phyloP scores from a whole-genome alignment of 2,113 vertebrate species.

The Pogonocichla stellata region DNA sequence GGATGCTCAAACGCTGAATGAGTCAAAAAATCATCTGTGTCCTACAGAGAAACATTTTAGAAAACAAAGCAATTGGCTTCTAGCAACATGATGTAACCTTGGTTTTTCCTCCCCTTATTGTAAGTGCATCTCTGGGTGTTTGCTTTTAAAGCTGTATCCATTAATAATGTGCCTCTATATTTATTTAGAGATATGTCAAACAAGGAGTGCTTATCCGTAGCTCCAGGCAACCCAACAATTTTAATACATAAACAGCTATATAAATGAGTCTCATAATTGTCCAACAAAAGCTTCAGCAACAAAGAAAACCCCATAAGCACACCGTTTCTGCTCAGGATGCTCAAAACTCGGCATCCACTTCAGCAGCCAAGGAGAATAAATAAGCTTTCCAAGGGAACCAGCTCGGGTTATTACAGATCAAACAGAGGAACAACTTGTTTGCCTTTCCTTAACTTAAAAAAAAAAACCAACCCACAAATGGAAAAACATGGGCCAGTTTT shows the following conservation, averaged over 20 bases:
- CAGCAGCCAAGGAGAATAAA: slow-evolving; percentile 43
- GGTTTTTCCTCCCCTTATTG: slow-evolving; percentile 59
- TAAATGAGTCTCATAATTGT: slow-evolving; percentile 28
- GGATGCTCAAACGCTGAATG: slow-evolving; percentile 50
- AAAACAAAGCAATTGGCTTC: slow-evolving; percentile 65
- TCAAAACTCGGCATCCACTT: not conserved
- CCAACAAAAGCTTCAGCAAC: slow-evolving; percentile 28
- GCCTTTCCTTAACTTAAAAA: slow-evolving; percentile 7
- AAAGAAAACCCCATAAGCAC: slow-evolving; percentile 23
- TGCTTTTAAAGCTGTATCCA: slow-evolving; percentile 61
- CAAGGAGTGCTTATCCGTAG: slow-evolving; percentile 30
- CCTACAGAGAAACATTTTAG: slow-evolving; percentile 49
- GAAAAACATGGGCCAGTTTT: slow-evolving; percentile 37
- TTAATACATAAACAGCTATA: slow-evolving; percentile 48
- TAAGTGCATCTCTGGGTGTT: slow-evolving; percentile 56
- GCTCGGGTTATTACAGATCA: slow-evolving; percentile 47
- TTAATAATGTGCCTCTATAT: slow-evolving; percentile 53
- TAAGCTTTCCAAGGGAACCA: slow-evolving; percentile 33
- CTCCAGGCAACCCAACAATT: slow-evolving; percentile 58
- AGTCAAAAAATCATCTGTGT: slow-evolving; percentile 66
- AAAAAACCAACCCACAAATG: not conserved
- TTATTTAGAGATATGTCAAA: slow-evolving; percentile 62
- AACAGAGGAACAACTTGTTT: slow-evolving; percentile 33
- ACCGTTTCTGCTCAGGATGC: slow-evolving; percentile 7
- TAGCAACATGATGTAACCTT: slow-evolving; percentile 63